phyloP scores from a whole-genome alignment of 2,888 invertebrate genomes.

The Dryococelus australis region DNA sequence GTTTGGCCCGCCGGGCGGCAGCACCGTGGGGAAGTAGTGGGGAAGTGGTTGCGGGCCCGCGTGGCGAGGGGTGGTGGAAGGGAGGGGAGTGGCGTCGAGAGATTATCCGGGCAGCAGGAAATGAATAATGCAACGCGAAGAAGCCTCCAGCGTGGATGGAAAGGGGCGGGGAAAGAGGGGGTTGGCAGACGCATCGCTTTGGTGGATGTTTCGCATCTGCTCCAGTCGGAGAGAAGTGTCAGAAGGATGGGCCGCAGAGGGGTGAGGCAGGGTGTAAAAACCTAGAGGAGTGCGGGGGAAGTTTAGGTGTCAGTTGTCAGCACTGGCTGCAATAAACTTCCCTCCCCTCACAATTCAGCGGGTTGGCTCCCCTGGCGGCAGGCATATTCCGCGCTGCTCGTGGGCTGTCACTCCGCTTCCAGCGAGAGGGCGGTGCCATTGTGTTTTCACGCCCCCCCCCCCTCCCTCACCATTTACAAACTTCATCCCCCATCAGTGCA shows the following conservation, averaged over 20 bases:
- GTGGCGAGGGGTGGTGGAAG: not conserved
- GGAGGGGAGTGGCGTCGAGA: not conserved
- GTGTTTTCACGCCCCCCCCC: not conserved
- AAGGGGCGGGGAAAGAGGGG: not conserved
- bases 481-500: not conserved
- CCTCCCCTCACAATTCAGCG: not conserved
- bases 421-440: not conserved
- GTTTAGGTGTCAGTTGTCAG: constrained; percentile 9
- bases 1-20: constrained; percentile 30
- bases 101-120: constrained; percentile 37
- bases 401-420: not conserved
- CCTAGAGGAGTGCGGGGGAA: not conserved
- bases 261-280: not conserved
- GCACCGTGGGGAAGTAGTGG: not conserved
- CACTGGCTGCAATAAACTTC: constrained; percentile 10
- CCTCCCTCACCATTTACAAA: too few species aligned
- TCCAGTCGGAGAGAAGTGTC: not conserved
- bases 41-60: not conserved
- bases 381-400: not conserved
- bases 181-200: not conserved
- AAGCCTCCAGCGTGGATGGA: not conserved
- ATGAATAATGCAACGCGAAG: constrained; percentile 53
- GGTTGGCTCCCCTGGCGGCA: not conserved
- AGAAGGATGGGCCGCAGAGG: not conserved
- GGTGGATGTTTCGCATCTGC: constrained; percentile 11